phyloP scores from a whole-genome alignment of 2,888 invertebrate genomes.

The Pseudolycoriella hygida region DNA sequence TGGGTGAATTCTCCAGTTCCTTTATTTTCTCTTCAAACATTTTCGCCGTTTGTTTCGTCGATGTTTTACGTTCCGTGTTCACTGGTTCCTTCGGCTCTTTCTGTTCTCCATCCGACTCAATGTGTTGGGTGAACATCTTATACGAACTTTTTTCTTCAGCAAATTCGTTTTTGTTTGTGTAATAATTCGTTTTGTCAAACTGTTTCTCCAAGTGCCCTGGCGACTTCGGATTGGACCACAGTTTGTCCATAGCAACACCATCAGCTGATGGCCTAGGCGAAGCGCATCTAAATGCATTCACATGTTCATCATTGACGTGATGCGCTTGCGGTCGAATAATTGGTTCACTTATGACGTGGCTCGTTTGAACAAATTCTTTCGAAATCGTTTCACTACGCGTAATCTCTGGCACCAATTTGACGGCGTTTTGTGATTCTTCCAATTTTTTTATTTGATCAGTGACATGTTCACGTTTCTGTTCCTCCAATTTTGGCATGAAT shows the following conservation, averaged over 20 bases:
- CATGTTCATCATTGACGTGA: background rate
- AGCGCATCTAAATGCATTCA: constrained; percentile 19
- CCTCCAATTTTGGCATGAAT: constrained; percentile 34
- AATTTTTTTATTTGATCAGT: constrained; percentile 39
- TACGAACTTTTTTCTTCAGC: constrained; percentile 1
- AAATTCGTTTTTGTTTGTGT: background rate
- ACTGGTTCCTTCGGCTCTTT: constrained; percentile 9
- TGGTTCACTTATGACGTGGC: constrained; percentile 14
- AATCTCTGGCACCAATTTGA: constrained; percentile 33
- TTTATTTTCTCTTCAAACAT: constrained; percentile 16
- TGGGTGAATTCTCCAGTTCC: constrained; percentile 12
- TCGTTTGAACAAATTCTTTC: constrained; percentile 16
- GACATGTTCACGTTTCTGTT: constrained; percentile 32
- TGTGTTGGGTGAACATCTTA: background rate
- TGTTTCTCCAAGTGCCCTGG: constrained; percentile 10
- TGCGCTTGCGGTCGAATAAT: constrained; percentile 21
- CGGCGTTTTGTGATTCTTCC: constrained; percentile 36
- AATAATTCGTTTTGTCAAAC: background rate
- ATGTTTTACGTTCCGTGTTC: constrained; percentile 17
- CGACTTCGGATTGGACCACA: constrained; percentile 35
- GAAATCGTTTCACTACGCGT: background rate
- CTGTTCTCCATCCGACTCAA: background rate
- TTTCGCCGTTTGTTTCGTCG: constrained; percentile 19
- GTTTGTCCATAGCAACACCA: constrained; percentile 46
- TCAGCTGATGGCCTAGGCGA: constrained; percentile 41